Base-by-base conservation (phyloP, 1,140 invertebrate genomes). In the Macrosteles quadrilineatus region DNA sequence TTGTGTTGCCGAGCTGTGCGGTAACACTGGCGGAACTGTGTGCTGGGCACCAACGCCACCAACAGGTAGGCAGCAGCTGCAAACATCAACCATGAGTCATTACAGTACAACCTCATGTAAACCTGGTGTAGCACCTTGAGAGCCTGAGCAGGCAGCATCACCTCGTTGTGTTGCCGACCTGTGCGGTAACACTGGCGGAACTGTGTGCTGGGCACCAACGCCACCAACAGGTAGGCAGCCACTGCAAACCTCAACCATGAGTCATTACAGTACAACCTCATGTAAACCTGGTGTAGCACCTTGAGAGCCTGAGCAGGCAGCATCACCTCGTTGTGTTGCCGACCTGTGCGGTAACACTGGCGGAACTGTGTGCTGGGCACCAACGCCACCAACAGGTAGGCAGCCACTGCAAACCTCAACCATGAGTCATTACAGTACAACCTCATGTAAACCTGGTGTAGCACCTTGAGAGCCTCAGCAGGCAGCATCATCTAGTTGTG, bases 361-460 rank as follows among this genome's bases (percentile, higher is more conserved):
- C 94, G 84, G 81, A 97, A 97, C 72, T 93, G 89, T 66, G 89
- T 88, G 73, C 91, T 95, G 0, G 94, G 94, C 31, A 97, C 94
- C 43, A 97, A 79, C 1, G 93, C 93, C 3, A 97, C 92, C 23
- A 97, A 81, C 30, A 97, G 82, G 77, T 91, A 90, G 23, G 93
- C 93, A 31, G 94, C 94, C 59, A 93, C 93, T 81, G 84, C n/a
- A n/a, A n/a, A n/a, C n/a, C n/a, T n/a, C n/a, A n/a, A n/a, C n/a
- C n/a, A n/a, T n/a, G n/a, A n/a, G n/a, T n/a, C n/a, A n/a, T n/a
- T n/a, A n/a, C n/a, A n/a, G n/a, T n/a, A n/a, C n/a, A n/a, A n/a
- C n/a, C n/a, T n/a, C n/a, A n/a, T n/a, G n/a, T n/a, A n/a, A n/a
- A n/a, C n/a, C 80, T 94, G 91, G 82, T 96, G 94, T 40, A 96